Evolutionary conservation across 2,888 invertebrate genomes (phyloP), one percentile per base, ranked within the genome.

Genomic region (Philhelius pedissequus): DNA sequence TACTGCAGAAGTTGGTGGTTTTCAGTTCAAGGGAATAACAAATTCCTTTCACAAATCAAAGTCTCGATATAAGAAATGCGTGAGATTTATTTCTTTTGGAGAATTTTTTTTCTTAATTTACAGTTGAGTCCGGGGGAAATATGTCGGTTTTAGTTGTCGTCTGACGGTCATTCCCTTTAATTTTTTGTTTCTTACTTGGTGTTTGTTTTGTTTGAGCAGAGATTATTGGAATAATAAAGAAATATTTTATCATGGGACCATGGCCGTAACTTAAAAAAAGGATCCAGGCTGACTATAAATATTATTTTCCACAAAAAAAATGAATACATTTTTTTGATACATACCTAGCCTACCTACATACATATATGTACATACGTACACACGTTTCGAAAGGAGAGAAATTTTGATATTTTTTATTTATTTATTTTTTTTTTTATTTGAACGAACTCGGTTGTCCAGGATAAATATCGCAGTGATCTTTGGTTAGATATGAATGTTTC

Each of bases 151-250:
- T 78, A 74, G 78, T 74, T 74, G 83, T 74, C 78, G 73, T 83
- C 73, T 79, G 83, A 75, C 75, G 83, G 75, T 84, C 79, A 84
- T 84, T 79, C 79, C 69, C 75, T 75, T 75, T 70, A 74, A 70
- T 43, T 62, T 68, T 64, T 40, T 45, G 7, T 60, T 52, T 48
- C n/a, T n/a, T n/a, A n/a, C n/a, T 40, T 25, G 13, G 3, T 9
- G 9, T 15, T 27, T 52, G 50, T 52, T 45, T 25, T 18, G 22
- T 48, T 20, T 1, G 60, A 68, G 22, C 22, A 32, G 68, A 52
- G 79, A 79, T 86, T 86, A 87, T 62, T 86, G 78, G 71, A 78
- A 87, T 83, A 83, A 86, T 87, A 78, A 86, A 87, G 87, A 87
- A 87, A 86, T 86, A 86, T 86, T 86, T 86, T 86, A 86, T 82